Percentiles rank a stretch among this genome's conserved stretches.
These are phyloP conservation scores for Anser cygnoides DNA, from an alignment of 2,113 vertebrate species.

Conservation along the genomic window DNA sequence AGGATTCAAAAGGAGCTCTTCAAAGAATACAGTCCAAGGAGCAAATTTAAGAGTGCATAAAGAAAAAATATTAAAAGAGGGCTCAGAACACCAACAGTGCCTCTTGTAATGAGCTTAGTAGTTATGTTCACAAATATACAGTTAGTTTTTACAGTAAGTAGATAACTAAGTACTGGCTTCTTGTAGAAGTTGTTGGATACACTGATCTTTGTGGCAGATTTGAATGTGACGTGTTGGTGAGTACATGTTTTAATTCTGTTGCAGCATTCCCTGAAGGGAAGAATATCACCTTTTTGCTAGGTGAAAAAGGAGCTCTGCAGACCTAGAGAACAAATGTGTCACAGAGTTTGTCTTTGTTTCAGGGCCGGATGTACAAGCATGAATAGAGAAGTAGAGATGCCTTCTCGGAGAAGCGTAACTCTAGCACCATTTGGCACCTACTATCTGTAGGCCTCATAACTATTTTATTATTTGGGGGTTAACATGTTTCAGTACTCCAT, in stretches of 20 bases:
- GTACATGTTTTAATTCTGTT: background rate
- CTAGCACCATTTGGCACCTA: background rate
- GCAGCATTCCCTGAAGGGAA: background rate
- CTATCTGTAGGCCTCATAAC: background rate
- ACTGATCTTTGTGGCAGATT: background rate
- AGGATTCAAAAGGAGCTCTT: background rate
- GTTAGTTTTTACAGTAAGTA: background rate
- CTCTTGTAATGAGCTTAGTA: background rate
- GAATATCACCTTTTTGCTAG: background rate
- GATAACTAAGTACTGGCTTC: background rate
- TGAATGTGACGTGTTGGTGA: background rate
- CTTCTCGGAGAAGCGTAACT: background rate
- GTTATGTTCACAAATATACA: background rate
- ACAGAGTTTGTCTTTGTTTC: background rate
- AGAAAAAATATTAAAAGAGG: background rate
- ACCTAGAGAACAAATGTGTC: background rate
- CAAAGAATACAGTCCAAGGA: background rate
- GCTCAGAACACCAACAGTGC: too few species aligned
- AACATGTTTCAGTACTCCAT: background rate
- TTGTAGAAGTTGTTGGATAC: background rate
- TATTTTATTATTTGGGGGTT: background rate
- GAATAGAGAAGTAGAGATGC: background rate
- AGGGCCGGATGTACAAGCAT: too few species aligned
- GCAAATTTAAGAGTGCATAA: background rate
- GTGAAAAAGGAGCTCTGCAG: background rate